Evolutionary conservation across 2,888 invertebrate species (phyloP).

Genomic region (Cephus runcator): DNA sequence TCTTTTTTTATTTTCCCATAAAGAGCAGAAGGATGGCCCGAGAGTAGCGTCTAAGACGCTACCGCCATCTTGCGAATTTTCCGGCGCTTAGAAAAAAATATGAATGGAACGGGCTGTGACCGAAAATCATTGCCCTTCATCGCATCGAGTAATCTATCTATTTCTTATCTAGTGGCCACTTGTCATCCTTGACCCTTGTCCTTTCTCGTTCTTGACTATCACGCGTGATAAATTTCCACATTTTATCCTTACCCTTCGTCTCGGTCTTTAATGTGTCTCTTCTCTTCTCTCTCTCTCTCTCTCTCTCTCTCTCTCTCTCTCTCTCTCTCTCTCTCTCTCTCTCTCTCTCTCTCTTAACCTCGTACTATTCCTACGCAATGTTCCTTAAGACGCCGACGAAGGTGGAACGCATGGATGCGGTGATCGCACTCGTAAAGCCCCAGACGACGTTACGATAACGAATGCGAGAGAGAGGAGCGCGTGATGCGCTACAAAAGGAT

Average conservation of each 20-base stretch:
- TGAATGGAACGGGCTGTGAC: conserved; percentile 32
- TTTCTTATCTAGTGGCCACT: conserved; percentile 26
- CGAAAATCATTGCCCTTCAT: conserved; percentile 23
- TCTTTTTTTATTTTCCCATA: conserved; percentile 5
- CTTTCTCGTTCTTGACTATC: background rate
- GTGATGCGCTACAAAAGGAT: conserved; percentile 49
- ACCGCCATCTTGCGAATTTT: background rate
- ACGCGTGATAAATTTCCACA: background rate
- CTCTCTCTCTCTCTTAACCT: conserved; percentile 4
- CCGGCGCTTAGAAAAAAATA: conserved; percentile 44
- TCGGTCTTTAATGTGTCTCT: conserved; percentile 4
- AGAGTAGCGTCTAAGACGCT: background rate
- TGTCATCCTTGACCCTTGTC: background rate
- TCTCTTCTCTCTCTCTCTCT: conserved; percentile 11
- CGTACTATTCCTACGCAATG: conserved; percentile 10
- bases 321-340: conserved; percentile 9
- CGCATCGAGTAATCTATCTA: conserved; percentile 36
- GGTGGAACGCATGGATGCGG: conserved; percentile 9
- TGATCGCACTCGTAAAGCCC: conserved; percentile 57
- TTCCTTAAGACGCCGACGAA: background rate
- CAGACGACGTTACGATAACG: conserved; percentile 53
- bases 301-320: conserved; percentile 11
- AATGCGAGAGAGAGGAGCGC: conserved; percentile 58
- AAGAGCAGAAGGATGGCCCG: background rate
- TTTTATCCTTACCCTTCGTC: conserved; percentile 1